Evolutionary conservation across 2,113 vertebrate species (phyloP).

Genomic region (Laticauda colubrina): DNA sequence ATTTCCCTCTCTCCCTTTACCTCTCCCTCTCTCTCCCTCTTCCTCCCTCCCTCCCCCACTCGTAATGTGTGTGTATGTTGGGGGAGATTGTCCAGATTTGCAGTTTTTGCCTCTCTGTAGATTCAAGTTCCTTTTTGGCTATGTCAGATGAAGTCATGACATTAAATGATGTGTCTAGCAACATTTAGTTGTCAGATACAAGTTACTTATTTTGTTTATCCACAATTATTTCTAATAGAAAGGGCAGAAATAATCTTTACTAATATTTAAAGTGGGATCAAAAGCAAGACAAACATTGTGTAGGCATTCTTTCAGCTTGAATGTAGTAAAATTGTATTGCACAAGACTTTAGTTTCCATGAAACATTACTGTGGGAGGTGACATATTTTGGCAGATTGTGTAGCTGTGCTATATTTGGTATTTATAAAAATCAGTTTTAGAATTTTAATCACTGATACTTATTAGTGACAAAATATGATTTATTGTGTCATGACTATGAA

Average conservation of each 20-base stretch:
- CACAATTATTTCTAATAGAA: constrained; percentile 26
- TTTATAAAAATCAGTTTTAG: neutral
- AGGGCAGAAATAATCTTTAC: neutral
- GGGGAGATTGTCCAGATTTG: neutral
- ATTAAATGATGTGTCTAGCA: neutral
- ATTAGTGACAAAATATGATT: neutral
- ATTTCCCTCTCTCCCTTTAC: no score
- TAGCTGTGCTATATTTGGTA: neutral
- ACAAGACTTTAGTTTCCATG: neutral
- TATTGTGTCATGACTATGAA: neutral
- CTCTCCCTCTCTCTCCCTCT: no score
- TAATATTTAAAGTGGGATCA: constrained; percentile 7
- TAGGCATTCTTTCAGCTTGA: fast-evolving
- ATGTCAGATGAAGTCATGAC: neutral
- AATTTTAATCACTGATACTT: neutral
- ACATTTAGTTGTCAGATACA: neutral
- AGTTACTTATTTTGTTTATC: neutral
- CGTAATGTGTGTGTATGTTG: neutral
- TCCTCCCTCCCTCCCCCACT: no score
- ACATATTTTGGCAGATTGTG: neutral
- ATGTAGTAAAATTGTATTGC: neutral
- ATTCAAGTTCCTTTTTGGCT: neutral
- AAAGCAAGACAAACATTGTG: neutral
- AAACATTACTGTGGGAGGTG: no score
- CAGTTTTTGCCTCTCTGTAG: neutral